Conservation (phyloP, 1,140 invertebrate genomes). For the Temnothorax longispinosus region DNA sequence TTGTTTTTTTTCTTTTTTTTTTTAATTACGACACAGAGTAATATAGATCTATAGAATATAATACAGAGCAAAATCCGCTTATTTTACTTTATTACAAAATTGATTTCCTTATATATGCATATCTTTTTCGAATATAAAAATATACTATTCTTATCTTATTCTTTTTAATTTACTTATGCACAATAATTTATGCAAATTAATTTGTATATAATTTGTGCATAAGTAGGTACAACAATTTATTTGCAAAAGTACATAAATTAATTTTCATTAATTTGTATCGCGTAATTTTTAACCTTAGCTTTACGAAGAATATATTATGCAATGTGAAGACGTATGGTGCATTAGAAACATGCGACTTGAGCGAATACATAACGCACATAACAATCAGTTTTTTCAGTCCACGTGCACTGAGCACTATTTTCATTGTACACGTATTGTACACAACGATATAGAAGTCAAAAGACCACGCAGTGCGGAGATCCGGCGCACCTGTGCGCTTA, state of each 20-base stretch:
- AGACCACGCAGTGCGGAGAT: background rate
- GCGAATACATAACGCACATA: background rate
- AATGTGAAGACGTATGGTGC: background rate
- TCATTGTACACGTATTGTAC: background rate
- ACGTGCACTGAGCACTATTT: background rate
- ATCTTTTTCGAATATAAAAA: background rate
- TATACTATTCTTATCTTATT: too few species aligned
- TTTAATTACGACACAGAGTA: background rate
- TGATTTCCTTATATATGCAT: background rate
- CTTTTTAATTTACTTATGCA: too few species aligned
- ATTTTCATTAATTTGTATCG: background rate
- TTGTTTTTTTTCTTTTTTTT: background rate
- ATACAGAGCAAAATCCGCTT: background rate
- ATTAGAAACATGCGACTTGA: background rate
- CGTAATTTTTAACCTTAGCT: background rate
- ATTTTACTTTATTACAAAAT: background rate
- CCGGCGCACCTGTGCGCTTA: constrained; percentile 45
- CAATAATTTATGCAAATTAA: too few species aligned
- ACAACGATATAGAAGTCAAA: background rate
- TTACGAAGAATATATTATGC: background rate
- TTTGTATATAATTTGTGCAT: too few species aligned
- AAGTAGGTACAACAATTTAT: too few species aligned
- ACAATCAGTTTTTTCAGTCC: constrained; percentile 16
- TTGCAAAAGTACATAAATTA: too few species aligned
- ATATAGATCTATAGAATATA: too few species aligned